These are phyloP conservation scores for Parambassis ranga DNA, from an alignment of 2,797 vertebrate genomes.

Conservation along the genomic window DNA sequence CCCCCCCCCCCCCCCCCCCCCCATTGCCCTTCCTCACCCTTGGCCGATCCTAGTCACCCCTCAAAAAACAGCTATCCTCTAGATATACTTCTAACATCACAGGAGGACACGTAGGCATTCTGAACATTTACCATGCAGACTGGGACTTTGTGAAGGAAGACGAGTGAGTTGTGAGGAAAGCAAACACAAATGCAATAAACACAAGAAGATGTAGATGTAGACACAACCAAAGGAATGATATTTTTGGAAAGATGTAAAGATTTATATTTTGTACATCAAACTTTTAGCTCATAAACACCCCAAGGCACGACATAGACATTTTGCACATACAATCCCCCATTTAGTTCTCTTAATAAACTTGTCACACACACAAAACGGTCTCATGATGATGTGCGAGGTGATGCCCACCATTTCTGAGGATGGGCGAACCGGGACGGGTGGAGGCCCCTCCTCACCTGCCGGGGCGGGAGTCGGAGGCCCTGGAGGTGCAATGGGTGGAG, in stretches of 20 bases:
- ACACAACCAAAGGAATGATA: conserved; percentile 56
- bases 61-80: conserved; percentile 33
- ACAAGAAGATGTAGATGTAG: conserved; percentile 36
- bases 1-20: conserved; percentile 40
- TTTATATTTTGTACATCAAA: conserved; percentile 67
- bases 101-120: conserved; percentile 37
- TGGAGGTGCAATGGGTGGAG: conserved; percentile 65
- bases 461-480: conserved; percentile 62
- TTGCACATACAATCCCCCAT: conserved; percentile 55
- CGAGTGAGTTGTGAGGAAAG: conserved; percentile 6
- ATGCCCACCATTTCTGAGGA: conserved; percentile 96
- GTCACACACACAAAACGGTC: conserved; percentile 46
- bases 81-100: conserved; percentile 39
- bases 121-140: conserved; percentile 37
- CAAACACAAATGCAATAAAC: conserved; percentile 50
- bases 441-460: conserved; percentile 70
- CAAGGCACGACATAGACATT: conserved; percentile 26
- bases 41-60: conserved; percentile 35
- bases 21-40: conserved; percentile 41
- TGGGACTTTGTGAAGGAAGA: conserved; percentile 33
- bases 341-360: conserved; percentile 22
- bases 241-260: conserved; percentile 66
- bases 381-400: conserved; percentile 95
- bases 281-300: conserved; percentile 49
- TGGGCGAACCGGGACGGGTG: conserved; percentile 80